Evolutionary conservation across 2,797 vertebrate species (phyloP).

Genomic region (Gymnocypris eckloni): DNA sequence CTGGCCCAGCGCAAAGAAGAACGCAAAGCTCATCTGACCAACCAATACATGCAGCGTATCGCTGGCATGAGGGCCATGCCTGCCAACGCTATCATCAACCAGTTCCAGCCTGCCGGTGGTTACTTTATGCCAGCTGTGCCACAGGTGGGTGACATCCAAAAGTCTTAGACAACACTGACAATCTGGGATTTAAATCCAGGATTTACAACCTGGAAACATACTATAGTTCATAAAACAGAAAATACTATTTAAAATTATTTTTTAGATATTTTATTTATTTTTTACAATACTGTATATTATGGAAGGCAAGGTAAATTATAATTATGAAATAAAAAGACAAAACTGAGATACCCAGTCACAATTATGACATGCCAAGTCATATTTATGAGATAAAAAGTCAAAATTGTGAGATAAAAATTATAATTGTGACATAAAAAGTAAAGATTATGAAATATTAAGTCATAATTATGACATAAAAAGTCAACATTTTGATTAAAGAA

Average conservation of each 20-base stretch:
- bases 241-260: not conserved
- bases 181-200: not conserved
- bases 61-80: slow-evolving; percentile 98
- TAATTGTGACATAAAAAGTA: not conserved
- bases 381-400: not conserved
- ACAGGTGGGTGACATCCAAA: slow-evolving; percentile 77
- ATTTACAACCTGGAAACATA: not conserved
- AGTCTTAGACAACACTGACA: not conserved
- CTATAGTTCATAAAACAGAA: not conserved
- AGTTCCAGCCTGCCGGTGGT: slow-evolving; percentile 96
- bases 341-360: too few relatives aligned
- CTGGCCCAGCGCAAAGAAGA: slow-evolving; percentile 98
- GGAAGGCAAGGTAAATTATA: not conserved
- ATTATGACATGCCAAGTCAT: not conserved
- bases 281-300: not conserved
- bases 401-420: too few relatives aligned
- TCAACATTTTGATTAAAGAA: too few relatives aligned
- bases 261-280: not conserved
- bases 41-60: slow-evolving; percentile 99
- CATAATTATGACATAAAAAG: not conserved
- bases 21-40: slow-evolving; percentile 96
- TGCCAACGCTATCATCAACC: slow-evolving; percentile 95
- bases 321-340: not conserved
- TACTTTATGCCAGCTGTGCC: slow-evolving; percentile 98
- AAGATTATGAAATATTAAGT: too few relatives aligned